Conservation (phyloP, 2,888 invertebrate genomes). For the Hypercompe scribonia region DNA sequence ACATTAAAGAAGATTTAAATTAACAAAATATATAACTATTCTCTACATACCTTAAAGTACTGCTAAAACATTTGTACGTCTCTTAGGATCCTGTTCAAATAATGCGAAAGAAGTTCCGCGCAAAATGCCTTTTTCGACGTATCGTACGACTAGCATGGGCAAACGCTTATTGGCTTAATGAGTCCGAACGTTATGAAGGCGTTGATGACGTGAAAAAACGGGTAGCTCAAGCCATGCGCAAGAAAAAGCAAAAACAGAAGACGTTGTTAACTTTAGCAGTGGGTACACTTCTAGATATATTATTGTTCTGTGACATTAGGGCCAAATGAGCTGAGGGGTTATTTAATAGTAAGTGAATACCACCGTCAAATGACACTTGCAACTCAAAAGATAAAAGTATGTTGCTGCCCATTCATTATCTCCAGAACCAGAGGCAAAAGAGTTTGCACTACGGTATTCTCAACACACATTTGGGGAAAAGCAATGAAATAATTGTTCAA, state of each 20-base stretch:
- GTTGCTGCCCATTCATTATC: no score
- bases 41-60: no score
- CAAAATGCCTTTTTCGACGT: slow-evolving; percentile 85
- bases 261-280: slow-evolving; percentile 82
- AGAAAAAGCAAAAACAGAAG: slow-evolving; percentile 74
- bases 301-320: no score
- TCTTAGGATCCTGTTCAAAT: slow-evolving; percentile 73
- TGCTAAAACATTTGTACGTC: not conserved
- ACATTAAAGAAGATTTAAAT: no score
- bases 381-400: no score
- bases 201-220: slow-evolving; percentile 84
- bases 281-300: slow-evolving; percentile 32
- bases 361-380: no score
- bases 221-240: slow-evolving; percentile 83
- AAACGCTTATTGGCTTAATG: slow-evolving; percentile 86
- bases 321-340: no score
- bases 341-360: no score
- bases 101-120: slow-evolving; percentile 75
- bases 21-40: no score
- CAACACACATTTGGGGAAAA: no score
- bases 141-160: slow-evolving; percentile 85
- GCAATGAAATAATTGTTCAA: not conserved
- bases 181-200: slow-evolving; percentile 80
- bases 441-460: no score
- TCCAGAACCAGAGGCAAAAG: no score